A percentile compares a stretch with the other conserved stretches of the same genome.
phyloP scores from a whole-genome alignment of 2,797 vertebrate species.

The Eptatretus atami region DNA sequence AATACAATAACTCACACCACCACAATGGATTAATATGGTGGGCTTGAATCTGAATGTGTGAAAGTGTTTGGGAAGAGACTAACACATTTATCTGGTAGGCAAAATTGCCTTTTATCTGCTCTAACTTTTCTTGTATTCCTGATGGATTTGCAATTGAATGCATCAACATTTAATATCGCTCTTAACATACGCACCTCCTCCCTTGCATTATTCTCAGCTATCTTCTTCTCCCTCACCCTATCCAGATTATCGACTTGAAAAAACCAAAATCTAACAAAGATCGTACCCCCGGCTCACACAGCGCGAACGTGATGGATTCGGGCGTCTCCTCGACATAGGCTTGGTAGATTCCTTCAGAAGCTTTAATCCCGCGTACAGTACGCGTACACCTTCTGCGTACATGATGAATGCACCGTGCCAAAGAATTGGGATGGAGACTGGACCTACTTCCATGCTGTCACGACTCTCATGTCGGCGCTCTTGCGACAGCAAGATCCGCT shows the following conservation, averaged over 20 bases:
- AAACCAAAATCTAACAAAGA: slow-evolving; percentile 52
- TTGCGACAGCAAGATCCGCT: slow-evolving; percentile 60
- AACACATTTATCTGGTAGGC: no score
- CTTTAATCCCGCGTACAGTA: slow-evolving; percentile 29
- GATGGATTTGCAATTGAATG: no score
- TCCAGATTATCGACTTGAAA: slow-evolving; percentile 35
- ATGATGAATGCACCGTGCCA: slow-evolving; percentile 51
- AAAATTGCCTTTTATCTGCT: no score
- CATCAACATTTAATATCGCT: no score
- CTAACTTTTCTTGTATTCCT: no score
- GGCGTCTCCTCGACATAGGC: slow-evolving; percentile 24
- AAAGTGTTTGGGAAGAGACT: no score
- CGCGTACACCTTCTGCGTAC: slow-evolving; percentile 65
- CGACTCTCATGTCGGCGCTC: slow-evolving; percentile 23
- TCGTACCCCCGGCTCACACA: slow-evolving; percentile 38
- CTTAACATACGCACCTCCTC: no score
- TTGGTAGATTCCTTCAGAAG: slow-evolving; percentile 42
- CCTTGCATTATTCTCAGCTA: no score
- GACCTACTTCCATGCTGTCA: slow-evolving; percentile 58
- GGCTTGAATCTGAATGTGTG: no score
- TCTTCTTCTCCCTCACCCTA: no score
- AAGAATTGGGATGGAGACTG: slow-evolving; percentile 59
- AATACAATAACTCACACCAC: no score
- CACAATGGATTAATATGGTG: no score
- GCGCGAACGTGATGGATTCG: slow-evolving; percentile 41